Conservation (phyloP, 1,140 invertebrate genomes). For the Calephelis nemesis region DNA sequence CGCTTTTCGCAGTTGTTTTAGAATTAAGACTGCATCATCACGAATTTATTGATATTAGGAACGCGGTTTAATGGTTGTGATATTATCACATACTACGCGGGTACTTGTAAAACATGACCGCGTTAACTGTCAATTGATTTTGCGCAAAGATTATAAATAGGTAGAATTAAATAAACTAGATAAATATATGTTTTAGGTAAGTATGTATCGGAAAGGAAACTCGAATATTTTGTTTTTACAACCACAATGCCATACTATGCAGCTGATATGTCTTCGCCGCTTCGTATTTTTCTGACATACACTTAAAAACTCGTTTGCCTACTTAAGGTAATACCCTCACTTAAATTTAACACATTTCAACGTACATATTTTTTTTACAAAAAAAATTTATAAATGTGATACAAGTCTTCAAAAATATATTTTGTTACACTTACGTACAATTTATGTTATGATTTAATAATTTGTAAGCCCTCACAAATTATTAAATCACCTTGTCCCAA, state of each 20-base stretch:
- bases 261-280: too few species aligned
- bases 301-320: too few species aligned
- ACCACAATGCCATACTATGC: not conserved
- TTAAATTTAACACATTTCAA: too few species aligned
- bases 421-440: too few species aligned
- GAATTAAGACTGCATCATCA: constrained; percentile 22
- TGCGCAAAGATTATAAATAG: constrained; percentile 1
- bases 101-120: constrained; percentile 24
- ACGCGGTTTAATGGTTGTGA: constrained; percentile 29
- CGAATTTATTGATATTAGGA: constrained; percentile 49
- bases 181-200: not conserved
- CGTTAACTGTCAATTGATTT: constrained; percentile 31
- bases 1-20: constrained; percentile 12
- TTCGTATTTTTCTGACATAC: too few species aligned
- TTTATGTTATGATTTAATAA: too few species aligned
- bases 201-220: constrained; percentile 11
- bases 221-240: constrained; percentile 10
- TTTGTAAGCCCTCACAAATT: too few species aligned
- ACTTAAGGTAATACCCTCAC: too few species aligned
- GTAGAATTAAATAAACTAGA: not conserved
- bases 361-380: too few species aligned
- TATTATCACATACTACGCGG: constrained; percentile 28
- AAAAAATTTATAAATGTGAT: too few species aligned
- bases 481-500: too few species aligned
- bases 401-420: too few species aligned